Evolutionary conservation across 2,888 invertebrate species (phyloP), one percentile per base, ranked within the genome.

Genomic region (Andricus quercusramuli): DNA sequence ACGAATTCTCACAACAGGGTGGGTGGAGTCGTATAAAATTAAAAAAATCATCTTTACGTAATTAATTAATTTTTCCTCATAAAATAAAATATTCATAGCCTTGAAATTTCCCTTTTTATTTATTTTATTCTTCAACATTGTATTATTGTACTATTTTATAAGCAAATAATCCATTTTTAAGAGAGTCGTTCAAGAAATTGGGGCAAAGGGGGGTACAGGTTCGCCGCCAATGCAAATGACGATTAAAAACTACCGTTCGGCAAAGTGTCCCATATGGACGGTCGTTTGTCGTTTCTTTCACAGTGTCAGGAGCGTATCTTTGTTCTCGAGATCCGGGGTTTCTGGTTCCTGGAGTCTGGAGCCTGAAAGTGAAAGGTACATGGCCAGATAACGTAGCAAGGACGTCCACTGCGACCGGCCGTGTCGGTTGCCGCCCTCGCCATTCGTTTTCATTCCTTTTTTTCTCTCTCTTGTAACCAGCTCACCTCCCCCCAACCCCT

Each of bases 381-480:
- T 85, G 87, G 88, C 87, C 88, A 90, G 92, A 92, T 92, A 92
- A 92, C 90, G 89, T 91, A 90, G 92, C 92, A 92, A 92, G 92
- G 92, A 92, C 92, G 92, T 92, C 92, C 90, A 91, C 90, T 91
- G 90, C 87, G 86, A 88, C 86, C 87, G 84, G 85, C 86, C 86
- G 88, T 88, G 89, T 88, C 89, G 90, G 91, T 90, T 90, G 88
- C 90, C 91, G 91, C 91, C 92, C 90, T 90, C 90, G 85, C 87
- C 87, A 86, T 87, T 90, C 89, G 85, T 85, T 85, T 85, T 77
- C 82, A 86, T 85, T 88, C 83, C 81, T 77, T 82, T 80, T 80
- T 80, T 84, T 76, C 66, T 29, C 65, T 79, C 51, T 62, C 65
- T 65, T 64, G 41, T 47, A 70, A 56, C 13, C 15, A 74, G 13